Conservation (phyloP, 1,140 invertebrate genomes). For the Drosophila willistoni region DNA sequence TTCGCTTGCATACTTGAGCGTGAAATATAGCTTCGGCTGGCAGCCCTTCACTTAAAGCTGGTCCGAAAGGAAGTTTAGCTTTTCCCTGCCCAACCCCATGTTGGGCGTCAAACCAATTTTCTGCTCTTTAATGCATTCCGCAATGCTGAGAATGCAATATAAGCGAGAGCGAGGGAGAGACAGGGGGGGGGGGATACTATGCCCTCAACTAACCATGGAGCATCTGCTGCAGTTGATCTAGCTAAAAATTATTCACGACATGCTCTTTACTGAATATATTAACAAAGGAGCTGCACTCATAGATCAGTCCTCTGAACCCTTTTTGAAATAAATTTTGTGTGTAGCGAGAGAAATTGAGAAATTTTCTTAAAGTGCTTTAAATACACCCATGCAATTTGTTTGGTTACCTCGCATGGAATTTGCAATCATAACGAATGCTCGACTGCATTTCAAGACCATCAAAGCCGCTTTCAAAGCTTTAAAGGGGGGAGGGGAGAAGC, state of each 20-base stretch:
- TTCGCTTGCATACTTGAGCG: background rate
- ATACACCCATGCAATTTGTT: background rate
- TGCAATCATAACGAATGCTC: slow-evolving; percentile 20
- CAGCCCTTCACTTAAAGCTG: background rate
- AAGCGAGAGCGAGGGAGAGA: slow-evolving; percentile 24
- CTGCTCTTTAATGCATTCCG: slow-evolving; percentile 11
- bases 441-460: slow-evolving; percentile 52
- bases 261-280: background rate
- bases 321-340: too few relatives aligned
- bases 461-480: slow-evolving; percentile 51
- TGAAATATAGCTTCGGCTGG: background rate
- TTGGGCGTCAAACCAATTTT: background rate
- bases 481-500: too few relatives aligned
- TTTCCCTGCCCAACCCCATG: background rate
- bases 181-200: too few relatives aligned
- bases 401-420: background rate
- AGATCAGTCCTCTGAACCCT: background rate
- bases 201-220: background rate
- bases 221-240: slow-evolving; percentile 4
- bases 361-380: background rate
- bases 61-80: background rate
- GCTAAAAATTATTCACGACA: slow-evolving; percentile 3
- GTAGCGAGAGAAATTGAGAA: background rate
- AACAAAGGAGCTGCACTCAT: background rate
- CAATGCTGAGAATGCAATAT: slow-evolving; percentile 63